A percentile compares a stretch with the other conserved stretches of the same genome.
Conservation (phyloP, 1,140 invertebrate genomes). For the Brachionus koreanus region DNA sequence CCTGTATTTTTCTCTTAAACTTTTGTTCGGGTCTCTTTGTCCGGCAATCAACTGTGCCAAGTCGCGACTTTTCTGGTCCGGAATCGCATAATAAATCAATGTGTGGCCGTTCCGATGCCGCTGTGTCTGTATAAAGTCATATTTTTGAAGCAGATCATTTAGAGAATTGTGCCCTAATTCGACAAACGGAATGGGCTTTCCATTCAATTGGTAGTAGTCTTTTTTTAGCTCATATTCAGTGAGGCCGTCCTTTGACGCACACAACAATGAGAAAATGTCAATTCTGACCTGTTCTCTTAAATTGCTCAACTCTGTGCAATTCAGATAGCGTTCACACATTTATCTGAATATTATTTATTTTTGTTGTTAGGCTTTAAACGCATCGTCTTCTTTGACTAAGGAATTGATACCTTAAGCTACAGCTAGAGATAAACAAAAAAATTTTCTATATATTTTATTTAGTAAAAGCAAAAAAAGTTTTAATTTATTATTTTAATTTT, state of each 20-base stretch:
- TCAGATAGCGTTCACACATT: neutral
- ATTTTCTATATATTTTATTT: neutral
- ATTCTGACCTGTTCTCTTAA: slow-evolving; percentile 29
- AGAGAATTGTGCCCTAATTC: slow-evolving; percentile 2
- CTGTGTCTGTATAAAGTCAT: slow-evolving; percentile 7
- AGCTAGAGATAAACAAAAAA: neutral
- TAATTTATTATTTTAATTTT: neutral
- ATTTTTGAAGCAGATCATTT: neutral
- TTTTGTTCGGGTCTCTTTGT: slow-evolving; percentile 2
- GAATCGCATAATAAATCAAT: neutral
- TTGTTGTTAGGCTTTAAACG: neutral
- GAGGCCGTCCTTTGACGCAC: slow-evolving; percentile 22
- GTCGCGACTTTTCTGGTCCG: neutral
- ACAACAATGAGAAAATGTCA: slow-evolving; percentile 8
- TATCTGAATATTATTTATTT: neutral
- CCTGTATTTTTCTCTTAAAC: neutral
- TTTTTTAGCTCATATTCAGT: slow-evolving; percentile 13
- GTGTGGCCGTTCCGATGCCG: neutral
- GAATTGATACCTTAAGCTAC: neutral
- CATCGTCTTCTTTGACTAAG: neutral
- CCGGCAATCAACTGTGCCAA: neutral
- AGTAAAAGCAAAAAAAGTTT: neutral
- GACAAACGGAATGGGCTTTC: neutral
- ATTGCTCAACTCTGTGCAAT: neutral
- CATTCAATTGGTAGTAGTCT: neutral